Conservation (phyloP, 2,797 vertebrate species). For the Hylomyscus alleni region DNA sequence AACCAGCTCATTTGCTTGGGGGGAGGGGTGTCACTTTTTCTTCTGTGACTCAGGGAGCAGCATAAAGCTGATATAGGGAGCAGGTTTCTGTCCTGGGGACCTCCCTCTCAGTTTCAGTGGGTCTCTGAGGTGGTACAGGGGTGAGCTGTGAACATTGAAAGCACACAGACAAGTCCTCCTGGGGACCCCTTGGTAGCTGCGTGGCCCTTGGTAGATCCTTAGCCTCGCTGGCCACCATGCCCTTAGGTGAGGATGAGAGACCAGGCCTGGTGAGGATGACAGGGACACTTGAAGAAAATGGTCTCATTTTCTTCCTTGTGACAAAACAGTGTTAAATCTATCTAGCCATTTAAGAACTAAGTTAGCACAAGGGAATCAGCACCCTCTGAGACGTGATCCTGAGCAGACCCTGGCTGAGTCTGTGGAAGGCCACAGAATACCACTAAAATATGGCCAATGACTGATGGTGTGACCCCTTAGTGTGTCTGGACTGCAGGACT, state of each 20-base stretch:
- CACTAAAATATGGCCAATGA: not conserved
- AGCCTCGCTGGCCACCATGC: not conserved
- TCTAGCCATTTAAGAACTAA: not conserved
- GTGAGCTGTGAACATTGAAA: not conserved
- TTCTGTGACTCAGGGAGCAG: not conserved
- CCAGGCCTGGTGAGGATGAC: not conserved
- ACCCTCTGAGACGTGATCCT: not conserved
- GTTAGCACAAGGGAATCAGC: not conserved
- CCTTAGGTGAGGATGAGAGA: not conserved
- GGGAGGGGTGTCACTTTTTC: not conserved
- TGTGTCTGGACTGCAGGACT: not conserved
- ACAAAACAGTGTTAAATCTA: not conserved
- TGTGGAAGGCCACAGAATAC: not conserved
- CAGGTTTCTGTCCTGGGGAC: not conserved
- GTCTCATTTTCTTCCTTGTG: not conserved
- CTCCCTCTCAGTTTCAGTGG: not conserved
- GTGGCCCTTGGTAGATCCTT: not conserved
- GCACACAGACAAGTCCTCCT: too few species aligned
- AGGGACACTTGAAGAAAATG: not conserved
- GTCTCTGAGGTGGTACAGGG: accelerated
- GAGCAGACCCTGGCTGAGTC: not conserved
- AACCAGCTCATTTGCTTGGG: not conserved
- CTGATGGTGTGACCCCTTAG: not conserved
- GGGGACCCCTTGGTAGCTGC: accelerated
- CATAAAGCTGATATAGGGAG: not conserved